Evolutionary conservation across 2,888 invertebrate genomes (phyloP).

Genomic region (Ophion ventricosus): DNA sequence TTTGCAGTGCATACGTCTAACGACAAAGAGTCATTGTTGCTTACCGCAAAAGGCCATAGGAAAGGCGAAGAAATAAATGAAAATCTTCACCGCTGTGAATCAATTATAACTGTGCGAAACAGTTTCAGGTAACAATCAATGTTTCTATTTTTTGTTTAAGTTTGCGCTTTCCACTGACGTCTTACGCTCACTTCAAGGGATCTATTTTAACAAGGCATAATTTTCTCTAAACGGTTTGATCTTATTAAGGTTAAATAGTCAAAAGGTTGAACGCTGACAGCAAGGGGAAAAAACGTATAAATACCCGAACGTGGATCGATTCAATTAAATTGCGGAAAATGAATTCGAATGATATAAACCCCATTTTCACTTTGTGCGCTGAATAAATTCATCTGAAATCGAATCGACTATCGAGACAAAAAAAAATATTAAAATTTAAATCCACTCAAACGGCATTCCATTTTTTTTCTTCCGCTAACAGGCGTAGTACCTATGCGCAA

Average conservation of each 20-base stretch:
- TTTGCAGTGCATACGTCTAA: not conserved
- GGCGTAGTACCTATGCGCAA: too few species aligned
- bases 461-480: too few species aligned
- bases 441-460: too few species aligned
- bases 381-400: too few species aligned
- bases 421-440: too few species aligned
- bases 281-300: not conserved
- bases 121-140: constrained; percentile 10
- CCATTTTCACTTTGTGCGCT: too few species aligned
- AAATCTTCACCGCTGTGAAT: constrained; percentile 1
- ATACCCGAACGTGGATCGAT: not conserved
- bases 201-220: not conserved
- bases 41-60: not conserved
- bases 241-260: not conserved
- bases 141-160: not conserved
- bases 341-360: too few species aligned
- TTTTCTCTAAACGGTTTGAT: not conserved
- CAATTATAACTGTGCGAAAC: constrained; percentile 17
- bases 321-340: too few species aligned
- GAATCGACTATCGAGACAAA: too few species aligned
- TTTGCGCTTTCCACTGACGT: not conserved
- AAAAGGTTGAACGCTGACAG: too few species aligned
- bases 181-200: not conserved
- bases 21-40: not conserved
- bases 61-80: not conserved